Evolutionary conservation across 2,797 vertebrate genomes (phyloP), one percentile per base, ranked within the genome.

Genomic region (Channallabes apus): DNA sequence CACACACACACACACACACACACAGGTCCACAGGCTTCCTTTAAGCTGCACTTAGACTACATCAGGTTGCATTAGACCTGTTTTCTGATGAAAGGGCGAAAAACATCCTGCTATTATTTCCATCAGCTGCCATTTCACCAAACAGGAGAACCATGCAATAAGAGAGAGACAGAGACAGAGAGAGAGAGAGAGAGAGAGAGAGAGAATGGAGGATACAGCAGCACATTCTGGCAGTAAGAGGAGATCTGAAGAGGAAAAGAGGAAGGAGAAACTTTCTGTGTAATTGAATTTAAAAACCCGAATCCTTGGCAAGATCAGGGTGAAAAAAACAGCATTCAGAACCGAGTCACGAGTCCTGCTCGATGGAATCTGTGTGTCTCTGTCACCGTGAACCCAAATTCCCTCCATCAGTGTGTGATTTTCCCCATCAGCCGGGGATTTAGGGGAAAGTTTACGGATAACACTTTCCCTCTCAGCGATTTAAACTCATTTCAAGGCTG

Each of bases 401-500:
- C 90, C 90, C 89, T 90, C 58, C 58, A 59, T 59, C 58, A 59
- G 20, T 22, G n/a, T 46, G 41, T 46, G 41, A 15, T 65, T 29
- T 11, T 76, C 54, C 8, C 93, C 93, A 94, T 94, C 93, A 90
- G 92, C 91, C 93, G 86, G 89, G 95, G 90, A 95, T 95, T 96
- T 95, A 91, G 93, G 93, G 91, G 89, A 87, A 93, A 92, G 82
- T 95, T 95, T 94, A 94, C 85, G 93, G 94, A 95, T 94, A 94
- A 95, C 92, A 94, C 64, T 91, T 93, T 94, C 94, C 93, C 93
- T 95, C 96, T 96, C 96, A 96, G 96, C 95, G 96, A 96, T 96
- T 96, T 96, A 95, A 96, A 96, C 96, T 97, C 96, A 97, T 97
- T 97, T 97, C 97, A 97, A 97, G 96, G 94, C 94, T 95, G 94